Evolutionary conservation across 2,113 vertebrate species (phyloP).

Genomic region (Prinia subflava): DNA sequence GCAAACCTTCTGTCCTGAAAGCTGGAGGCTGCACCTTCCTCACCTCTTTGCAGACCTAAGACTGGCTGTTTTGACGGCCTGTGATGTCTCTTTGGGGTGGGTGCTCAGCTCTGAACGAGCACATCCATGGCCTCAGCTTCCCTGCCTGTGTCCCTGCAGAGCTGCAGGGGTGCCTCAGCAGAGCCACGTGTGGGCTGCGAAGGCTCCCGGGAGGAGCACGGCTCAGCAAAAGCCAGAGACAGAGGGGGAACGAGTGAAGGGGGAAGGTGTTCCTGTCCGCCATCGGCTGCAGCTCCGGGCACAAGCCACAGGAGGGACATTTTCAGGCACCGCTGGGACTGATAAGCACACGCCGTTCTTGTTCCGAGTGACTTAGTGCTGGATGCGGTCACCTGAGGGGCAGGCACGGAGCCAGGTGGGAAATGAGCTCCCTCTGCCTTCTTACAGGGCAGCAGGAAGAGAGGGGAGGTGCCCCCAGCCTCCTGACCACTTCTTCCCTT

Average conservation of each 20-base stretch:
- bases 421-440: not conserved
- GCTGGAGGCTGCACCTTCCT: not conserved
- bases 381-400: not conserved
- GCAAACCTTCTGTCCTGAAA: not conserved
- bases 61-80: not conserved
- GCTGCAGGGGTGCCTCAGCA: rapidly evolving
- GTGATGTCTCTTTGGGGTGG: not conserved
- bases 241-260: rapidly evolving
- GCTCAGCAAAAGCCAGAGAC: rapidly evolving
- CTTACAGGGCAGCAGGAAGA: not conserved
- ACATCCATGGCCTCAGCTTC: not conserved
- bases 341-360: not conserved
- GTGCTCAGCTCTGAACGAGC: not conserved
- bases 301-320: not conserved
- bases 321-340: not conserved
- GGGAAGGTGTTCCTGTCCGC: not conserved
- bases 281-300: not conserved
- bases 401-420: not conserved
- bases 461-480: not conserved
- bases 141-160: rapidly evolving
- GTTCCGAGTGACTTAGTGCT: not conserved
- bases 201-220: rapidly evolving
- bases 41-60: not conserved
- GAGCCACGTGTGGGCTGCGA: rapidly evolving
- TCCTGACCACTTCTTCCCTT: rapidly evolving